Percentiles rank a stretch among this genome's conserved stretches.
These are phyloP conservation scores for Antheraea assamensis DNA, from an alignment of 2,888 invertebrate genomes.

Conservation along the genomic window DNA sequence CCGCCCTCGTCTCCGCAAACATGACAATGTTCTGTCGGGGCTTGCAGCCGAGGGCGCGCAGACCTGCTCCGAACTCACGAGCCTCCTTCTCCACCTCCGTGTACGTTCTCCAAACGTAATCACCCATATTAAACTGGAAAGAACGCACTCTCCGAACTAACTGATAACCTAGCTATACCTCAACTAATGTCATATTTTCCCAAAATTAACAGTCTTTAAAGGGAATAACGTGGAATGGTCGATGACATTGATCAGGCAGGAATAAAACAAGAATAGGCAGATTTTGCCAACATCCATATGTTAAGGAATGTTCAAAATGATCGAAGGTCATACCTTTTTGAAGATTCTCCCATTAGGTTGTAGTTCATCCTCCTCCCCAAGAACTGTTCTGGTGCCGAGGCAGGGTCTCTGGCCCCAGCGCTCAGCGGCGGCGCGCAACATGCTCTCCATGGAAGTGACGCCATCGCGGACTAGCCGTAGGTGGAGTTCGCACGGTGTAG, in stretches of 20 bases:
- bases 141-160: background rate
- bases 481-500: constrained; percentile 87
- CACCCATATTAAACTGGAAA: constrained; percentile 93
- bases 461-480: constrained; percentile 88
- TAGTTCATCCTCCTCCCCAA: constrained; percentile 96
- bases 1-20: constrained; percentile 98
- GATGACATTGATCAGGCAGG: too few relatives aligned
- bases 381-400: constrained; percentile 94
- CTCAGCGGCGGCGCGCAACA: constrained; percentile 90
- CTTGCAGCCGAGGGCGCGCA: constrained; percentile 89
- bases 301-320: background rate
- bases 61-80: constrained; percentile 90
- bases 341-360: constrained; percentile 97
- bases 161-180: background rate
- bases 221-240: too few relatives aligned
- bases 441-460: constrained; percentile 91
- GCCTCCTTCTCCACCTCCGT: constrained; percentile 89
- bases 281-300: background rate
- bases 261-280: too few relatives aligned
- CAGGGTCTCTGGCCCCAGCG: constrained; percentile 89
- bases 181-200: too few relatives aligned
- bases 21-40: constrained; percentile 91
- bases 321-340: constrained; percentile 89
- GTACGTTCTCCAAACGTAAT: constrained; percentile 95
- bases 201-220: too few relatives aligned